A percentile compares a stretch with the other conserved stretches of the same genome.
These are phyloP conservation scores for Siphamia tubifer DNA, from an alignment of 2,113 vertebrate species.

Conservation along the genomic window DNA sequence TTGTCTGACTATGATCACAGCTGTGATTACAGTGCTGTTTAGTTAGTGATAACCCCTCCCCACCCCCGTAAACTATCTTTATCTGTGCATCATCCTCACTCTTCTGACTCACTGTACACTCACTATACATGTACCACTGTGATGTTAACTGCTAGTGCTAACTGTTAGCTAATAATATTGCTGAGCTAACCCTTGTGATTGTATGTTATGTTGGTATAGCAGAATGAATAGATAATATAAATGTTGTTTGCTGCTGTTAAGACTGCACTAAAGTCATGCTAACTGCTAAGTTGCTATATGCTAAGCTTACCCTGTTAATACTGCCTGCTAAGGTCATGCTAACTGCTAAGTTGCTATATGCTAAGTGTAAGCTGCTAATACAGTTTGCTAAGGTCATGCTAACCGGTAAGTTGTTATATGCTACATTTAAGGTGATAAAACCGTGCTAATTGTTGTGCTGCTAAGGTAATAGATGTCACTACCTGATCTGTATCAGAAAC, in stretches of 20 bases:
- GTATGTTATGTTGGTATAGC: conserved; percentile 33
- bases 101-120: conserved; percentile 61
- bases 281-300: conserved; percentile 50
- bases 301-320: conserved; percentile 12
- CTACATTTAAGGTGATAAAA: conserved; percentile 31
- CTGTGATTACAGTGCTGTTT: too few species aligned
- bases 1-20: too few species aligned
- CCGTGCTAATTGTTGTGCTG: conserved; percentile 63
- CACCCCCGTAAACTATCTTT: conserved; percentile 21
- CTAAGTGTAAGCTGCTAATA: conserved; percentile 28
- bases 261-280: too few species aligned
- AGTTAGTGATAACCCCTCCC: too few species aligned
- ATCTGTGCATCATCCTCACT: conserved; percentile 64
- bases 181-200: conserved; percentile 57
- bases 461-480: too few species aligned
- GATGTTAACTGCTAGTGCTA: conserved; percentile 67
- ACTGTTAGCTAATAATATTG: conserved; percentile 33
- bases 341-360: conserved; percentile 50
- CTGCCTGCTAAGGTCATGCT: too few species aligned
- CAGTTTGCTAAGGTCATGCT: too few species aligned
- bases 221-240: conserved; percentile 33
- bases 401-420: conserved; percentile 49
- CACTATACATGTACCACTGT: conserved; percentile 62
- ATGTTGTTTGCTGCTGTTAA: conserved; percentile 35
- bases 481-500: too few species aligned